A percentile compares a stretch with the other conserved stretches of the same genome.
Conservation (phyloP, 2,113 vertebrate species). For the Pampusana beccarii region DNA sequence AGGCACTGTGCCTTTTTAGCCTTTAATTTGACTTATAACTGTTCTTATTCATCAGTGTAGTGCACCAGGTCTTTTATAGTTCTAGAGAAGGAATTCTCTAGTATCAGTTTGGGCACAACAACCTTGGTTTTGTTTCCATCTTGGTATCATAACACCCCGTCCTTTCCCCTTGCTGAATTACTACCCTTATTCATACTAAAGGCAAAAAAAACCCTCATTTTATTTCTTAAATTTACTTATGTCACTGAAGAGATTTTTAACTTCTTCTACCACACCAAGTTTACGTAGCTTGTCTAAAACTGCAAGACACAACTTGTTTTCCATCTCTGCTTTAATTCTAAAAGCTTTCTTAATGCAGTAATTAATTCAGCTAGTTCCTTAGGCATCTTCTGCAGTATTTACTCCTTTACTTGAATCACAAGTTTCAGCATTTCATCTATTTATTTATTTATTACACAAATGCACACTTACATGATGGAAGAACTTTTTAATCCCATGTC, state of each 20-base stretch:
- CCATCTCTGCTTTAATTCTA: neutral
- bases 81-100: neutral
- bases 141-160: neutral
- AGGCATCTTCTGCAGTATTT: neutral
- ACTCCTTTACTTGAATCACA: neutral
- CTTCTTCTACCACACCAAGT: neutral
- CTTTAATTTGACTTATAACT: neutral
- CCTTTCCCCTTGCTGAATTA: neutral
- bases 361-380: neutral
- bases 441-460: neutral
- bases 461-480: neutral
- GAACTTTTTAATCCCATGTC: neutral
- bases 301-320: neutral
- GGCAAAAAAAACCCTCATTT: neutral
- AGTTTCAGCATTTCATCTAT: neutral
- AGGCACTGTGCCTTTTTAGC: neutral
- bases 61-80: neutral
- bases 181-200: neutral
- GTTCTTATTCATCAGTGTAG: neutral
- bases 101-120: neutral
- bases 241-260: neutral
- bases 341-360: neutral
- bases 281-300: neutral
- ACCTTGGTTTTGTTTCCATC: neutral
- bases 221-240: neutral